Evolutionary conservation across 2,888 invertebrate species (phyloP), one percentile per base, ranked within the genome.

Genomic region (Buathra laborator): DNA sequence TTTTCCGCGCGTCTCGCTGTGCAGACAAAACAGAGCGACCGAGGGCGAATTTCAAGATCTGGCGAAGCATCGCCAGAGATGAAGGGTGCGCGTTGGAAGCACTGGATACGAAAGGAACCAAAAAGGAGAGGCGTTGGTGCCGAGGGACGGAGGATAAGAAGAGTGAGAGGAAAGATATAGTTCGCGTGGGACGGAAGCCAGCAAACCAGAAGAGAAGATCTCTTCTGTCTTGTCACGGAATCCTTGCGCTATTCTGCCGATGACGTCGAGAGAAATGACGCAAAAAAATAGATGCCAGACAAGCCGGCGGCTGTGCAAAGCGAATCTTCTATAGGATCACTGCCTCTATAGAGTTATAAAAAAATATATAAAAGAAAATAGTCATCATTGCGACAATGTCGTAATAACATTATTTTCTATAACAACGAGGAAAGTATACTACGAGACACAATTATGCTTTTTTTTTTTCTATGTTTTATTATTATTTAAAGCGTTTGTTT

Each of bases 191-290:
- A 85, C 84, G 83, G 70, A 85, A 87, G 85, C 88, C 90, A 89
- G 84, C 83, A 89, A 88, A 87, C 83, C 84, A 87, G 87, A 86
- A 77, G 85, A 88, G 88, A 86, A 79, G 87, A 86, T 87, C 59
- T 72, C 72, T 81, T 75, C 74, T 78, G 81, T 74, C 91, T 87
- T 88, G 91, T 91, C 90, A 89, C 89, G 91, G 89, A 89, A 37
- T 37, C 91, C 89, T 87, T 89, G 64, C 48, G 77, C 78, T 68
- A 90, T 90, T 88, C 92, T 93, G 93, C 92, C 93, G 90, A 93
- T 93, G 93, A 93, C 93, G 91, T 91, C 92, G 93, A 93, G 93
- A 93, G 90, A 93, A 93, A 93, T 93, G 91, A 92, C 88, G 88
- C 89, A 91, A 93, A 93, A 92, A 93, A 93, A 91, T 90, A 86